Evolutionary conservation across 2,888 invertebrate genomes (phyloP).

Genomic region (Andricus curvator): DNA sequence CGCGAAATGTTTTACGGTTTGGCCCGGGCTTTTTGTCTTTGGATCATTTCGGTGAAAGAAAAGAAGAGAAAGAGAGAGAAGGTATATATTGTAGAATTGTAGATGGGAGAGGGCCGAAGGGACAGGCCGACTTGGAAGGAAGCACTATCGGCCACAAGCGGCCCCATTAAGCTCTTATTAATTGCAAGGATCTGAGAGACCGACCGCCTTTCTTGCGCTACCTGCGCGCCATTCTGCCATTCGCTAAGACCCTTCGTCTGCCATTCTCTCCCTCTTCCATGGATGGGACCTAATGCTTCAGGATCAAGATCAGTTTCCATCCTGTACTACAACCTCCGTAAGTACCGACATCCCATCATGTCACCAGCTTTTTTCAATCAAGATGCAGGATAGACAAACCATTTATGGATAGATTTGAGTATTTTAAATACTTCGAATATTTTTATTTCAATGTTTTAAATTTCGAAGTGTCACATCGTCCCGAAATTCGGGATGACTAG

Average conservation of each 20-base stretch:
- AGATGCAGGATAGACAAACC: conserved; percentile 2
- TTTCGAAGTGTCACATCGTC: too few species aligned
- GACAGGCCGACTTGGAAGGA: conserved; percentile 52
- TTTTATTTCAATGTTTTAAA: not conserved
- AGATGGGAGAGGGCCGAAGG: conserved; percentile 12
- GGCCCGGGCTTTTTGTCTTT: conserved; percentile 55
- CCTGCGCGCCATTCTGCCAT: conserved; percentile 74
- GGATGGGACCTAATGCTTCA: conserved; percentile 44
- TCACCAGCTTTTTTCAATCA: conserved; percentile 18
- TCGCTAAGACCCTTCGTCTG: conserved; percentile 63
- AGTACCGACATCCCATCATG: conserved; percentile 38
- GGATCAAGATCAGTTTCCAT: conserved; percentile 40
- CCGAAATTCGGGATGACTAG: too few species aligned
- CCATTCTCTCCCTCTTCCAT: conserved; percentile 56
- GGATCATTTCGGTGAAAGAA: conserved; percentile 55
- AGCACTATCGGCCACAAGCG: conserved; percentile 71
- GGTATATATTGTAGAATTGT: not conserved
- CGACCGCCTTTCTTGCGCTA: conserved; percentile 75
- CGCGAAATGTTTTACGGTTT: conserved; percentile 71
- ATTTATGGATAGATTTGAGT: not conserved
- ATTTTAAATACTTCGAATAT: not conserved
- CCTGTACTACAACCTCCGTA: conserved; percentile 30
- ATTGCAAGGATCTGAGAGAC: conserved; percentile 76
- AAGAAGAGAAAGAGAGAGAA: conserved; percentile 28
- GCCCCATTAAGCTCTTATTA: conserved; percentile 77